Evolutionary conservation across 2,888 invertebrate species (phyloP), one percentile per base, ranked within the genome.

Genomic region (Acheta domesticus): DNA sequence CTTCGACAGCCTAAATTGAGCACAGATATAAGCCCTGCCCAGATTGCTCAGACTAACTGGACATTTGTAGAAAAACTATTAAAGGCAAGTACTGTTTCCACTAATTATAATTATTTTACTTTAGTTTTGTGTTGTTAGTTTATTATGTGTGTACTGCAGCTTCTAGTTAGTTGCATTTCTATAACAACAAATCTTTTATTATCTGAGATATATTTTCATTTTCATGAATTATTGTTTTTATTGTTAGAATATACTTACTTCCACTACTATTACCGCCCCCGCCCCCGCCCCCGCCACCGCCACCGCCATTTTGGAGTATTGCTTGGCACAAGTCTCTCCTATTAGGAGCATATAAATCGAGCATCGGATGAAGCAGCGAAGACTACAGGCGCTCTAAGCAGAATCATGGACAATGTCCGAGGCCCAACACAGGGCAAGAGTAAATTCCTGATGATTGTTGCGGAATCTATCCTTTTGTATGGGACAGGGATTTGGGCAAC

Each of bases 51-150:
- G 87, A 97, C 97, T 62, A 98, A 99, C 88, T 96, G 97, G 93
- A 95, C 96, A 48, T 99, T 99, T 89, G 98, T 99, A 77, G 98
- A 99, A 86, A 96, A 97, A 86, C 90, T 99, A 83, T 89, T 99
- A 77, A 97, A 97, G 91, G 99, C 95, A 88, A 84, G 80, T 73
- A 73, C n/a, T n/a, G 36, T 76, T 49, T 75, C 23, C 16, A 11
- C 2, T 75, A 0, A 14, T 12, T 16, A 16, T n/a, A 62, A 62
- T 62, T 19, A 19, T 62, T 62, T 62, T n/a, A 62, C 3, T 4
- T 62, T 4, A 19, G 14, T 8, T 62, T 62, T 62, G 62, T 62
- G 19, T 3, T 62, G 62, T 2, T 4, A 62, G 19, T 2, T 62
- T 0, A 8, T 36, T 36, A 8, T 36, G 8, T 36, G 36, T 36